Percentiles rank a stretch among this genome's conserved stretches.
Conservation (phyloP, 2,797 vertebrate genomes). For the Crax fasciolata region DNA sequence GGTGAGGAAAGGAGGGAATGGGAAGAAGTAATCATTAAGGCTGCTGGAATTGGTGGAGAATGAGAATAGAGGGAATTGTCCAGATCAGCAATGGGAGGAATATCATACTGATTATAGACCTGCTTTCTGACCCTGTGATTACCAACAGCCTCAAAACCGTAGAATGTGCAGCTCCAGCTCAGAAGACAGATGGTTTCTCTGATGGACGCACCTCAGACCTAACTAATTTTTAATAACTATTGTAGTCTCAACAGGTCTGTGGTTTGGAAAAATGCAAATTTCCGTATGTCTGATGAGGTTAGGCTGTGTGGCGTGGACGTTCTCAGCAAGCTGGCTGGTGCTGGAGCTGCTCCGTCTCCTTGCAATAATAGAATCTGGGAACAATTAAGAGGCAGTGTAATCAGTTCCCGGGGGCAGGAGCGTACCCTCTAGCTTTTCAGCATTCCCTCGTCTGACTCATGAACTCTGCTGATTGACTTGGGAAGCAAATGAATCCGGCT, state of each 20-base stretch:
- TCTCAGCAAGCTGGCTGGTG: conserved; percentile 67
- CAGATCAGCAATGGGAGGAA: neutral
- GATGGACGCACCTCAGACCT: neutral
- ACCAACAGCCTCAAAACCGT: neutral
- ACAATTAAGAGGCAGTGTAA: conserved; percentile 70
- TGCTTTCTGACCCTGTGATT: neutral
- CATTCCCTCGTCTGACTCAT: conserved; percentile 74
- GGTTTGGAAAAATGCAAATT: conserved; percentile 59
- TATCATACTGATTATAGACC: neutral
- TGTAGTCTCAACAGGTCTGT: neutral
- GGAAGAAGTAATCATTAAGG: neutral
- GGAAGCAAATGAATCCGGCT: conserved; percentile 67
- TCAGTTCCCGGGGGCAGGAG: conserved; percentile 71
- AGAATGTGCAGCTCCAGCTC: neutral
- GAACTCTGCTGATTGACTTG: conserved; percentile 75
- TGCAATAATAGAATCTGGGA: conserved; percentile 72
- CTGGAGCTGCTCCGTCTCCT: conserved; percentile 47
- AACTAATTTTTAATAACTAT: neutral
- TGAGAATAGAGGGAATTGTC: neutral
- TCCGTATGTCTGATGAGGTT: conserved; percentile 29
- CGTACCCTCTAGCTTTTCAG: conserved; percentile 68
- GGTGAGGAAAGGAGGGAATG: neutral
- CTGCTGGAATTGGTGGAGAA: neutral
- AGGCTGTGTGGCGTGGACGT: conserved; percentile 25
- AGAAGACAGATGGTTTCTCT: neutral